A percentile compares a stretch with the other conserved stretches of the same genome.
These are phyloP conservation scores for Callocephalon fimbriatum DNA, from an alignment of 2,113 vertebrate species.

Conservation along the genomic window DNA sequence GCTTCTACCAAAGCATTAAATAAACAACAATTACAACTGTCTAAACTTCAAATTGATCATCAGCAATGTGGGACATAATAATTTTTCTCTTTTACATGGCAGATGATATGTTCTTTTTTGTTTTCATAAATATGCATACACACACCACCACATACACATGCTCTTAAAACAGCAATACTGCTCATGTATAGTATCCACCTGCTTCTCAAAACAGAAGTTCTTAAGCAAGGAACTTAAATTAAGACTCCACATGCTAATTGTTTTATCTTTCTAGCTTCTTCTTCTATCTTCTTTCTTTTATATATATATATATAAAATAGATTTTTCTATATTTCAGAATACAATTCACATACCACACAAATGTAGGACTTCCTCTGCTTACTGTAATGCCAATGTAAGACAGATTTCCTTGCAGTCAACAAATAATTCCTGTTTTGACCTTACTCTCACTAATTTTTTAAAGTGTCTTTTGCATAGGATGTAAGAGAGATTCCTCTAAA, in stretches of 20 bases:
- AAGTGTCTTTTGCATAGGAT: background rate
- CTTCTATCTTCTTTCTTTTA: constrained; percentile 59
- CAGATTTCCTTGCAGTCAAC: background rate
- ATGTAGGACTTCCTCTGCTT: constrained; percentile 41
- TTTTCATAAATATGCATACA: background rate
- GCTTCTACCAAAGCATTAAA: background rate
- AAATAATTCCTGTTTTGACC: constrained; percentile 14
- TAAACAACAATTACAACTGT: background rate
- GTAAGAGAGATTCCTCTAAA: background rate
- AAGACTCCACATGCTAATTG: background rate
- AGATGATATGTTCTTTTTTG: background rate
- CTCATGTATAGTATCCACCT: background rate
- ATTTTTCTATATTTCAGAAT: constrained; percentile 20
- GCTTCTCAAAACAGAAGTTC: constrained; percentile 17
- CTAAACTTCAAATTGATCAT: background rate
- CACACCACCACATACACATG: background rate
- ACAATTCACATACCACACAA: background rate
- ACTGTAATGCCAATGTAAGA: constrained; percentile 39
- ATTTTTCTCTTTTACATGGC: background rate
- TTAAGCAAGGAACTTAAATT: constrained; percentile 42
- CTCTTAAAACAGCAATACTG: background rate
- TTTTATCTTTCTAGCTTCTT: constrained; percentile 45
- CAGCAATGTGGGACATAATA: background rate
- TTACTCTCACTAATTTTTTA: background rate
- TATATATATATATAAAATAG: constrained; percentile 1